These are phyloP conservation scores for Thereva unica DNA, from an alignment of 2,888 invertebrate species.

Conservation along the genomic window DNA sequence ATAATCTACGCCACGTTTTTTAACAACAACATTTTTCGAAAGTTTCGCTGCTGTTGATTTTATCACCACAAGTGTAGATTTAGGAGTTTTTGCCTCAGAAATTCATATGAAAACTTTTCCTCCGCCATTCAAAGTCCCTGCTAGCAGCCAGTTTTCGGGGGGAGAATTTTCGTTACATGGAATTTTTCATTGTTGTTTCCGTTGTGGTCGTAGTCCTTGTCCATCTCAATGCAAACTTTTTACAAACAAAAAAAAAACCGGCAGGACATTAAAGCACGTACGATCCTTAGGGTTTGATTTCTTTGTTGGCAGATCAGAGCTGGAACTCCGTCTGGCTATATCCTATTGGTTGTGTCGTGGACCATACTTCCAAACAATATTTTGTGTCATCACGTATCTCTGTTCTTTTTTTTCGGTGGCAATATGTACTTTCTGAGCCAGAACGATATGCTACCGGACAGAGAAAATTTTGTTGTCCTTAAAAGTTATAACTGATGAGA, in stretches of 20 bases:
- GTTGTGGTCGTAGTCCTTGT: no score
- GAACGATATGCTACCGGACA: no score
- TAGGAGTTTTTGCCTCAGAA: not conserved
- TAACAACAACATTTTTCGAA: not conserved
- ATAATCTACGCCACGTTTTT: no score
- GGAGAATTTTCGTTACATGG: slow-evolving; percentile 5
- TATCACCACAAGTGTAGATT: slow-evolving; percentile 13
- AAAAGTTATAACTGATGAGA: no score
- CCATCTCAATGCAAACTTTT: not conserved
- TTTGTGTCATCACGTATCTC: no score
- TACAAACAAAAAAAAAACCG: not conserved
- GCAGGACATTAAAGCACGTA: slow-evolving; percentile 10
- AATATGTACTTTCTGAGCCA: no score
- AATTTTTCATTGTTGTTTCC: not conserved
- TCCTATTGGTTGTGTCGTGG: no score
- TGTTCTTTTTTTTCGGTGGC: no score
- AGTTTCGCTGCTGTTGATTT: slow-evolving; percentile 15
- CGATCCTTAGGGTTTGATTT: slow-evolving; percentile 5
- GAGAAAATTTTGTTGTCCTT: no score
- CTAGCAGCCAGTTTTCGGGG: not conserved
- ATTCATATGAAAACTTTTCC: slow-evolving; percentile 16
- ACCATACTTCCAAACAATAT: no score
- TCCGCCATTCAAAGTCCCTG: not conserved
- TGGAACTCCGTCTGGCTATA: not conserved
- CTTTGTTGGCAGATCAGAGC: slow-evolving; percentile 1